Evolutionary conservation across 2,888 invertebrate species (phyloP).

Genomic region (Mycalesis mineus): DNA sequence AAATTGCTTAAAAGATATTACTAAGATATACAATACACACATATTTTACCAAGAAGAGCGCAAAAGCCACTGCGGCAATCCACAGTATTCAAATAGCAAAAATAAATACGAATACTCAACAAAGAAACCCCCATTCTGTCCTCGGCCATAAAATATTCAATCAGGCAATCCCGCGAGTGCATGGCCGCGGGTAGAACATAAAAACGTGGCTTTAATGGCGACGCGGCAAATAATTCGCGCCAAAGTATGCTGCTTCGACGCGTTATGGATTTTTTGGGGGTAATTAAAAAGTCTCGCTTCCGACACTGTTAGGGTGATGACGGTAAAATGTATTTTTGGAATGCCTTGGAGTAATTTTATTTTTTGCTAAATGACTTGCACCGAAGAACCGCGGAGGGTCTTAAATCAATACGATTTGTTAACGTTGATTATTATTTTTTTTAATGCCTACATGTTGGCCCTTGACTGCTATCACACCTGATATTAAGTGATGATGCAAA

Average conservation of each 20-base stretch:
- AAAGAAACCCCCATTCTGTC: background rate
- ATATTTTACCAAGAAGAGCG: too few relatives aligned
- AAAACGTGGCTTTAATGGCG: constrained; percentile 16
- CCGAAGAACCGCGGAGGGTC: too few relatives aligned
- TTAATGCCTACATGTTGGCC: too few relatives aligned
- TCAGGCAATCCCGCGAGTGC: constrained; percentile 13
- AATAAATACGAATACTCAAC: background rate
- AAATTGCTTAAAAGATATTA: too few relatives aligned
- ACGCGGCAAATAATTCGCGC: constrained; percentile 7
- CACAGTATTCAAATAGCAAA: too few relatives aligned
- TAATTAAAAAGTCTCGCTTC: constrained; percentile 9
- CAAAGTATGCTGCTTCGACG: constrained; percentile 4
- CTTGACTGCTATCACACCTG: too few relatives aligned
- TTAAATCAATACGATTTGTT: too few relatives aligned
- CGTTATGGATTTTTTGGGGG: constrained; percentile 11
- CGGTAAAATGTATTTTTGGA: background rate
- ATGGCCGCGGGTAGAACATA: constrained; percentile 5
- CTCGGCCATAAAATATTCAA: constrained; percentile 15
- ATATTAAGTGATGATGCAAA: too few relatives aligned
- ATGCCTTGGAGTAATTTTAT: background rate
- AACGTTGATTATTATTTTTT: too few relatives aligned
- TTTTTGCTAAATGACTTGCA: too few relatives aligned
- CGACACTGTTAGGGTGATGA: background rate
- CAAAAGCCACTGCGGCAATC: too few relatives aligned
- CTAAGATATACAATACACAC: too few relatives aligned